These are phyloP conservation scores for Nasonia giraulti DNA, from an alignment of 1,140 invertebrate species.

Conservation along the genomic window DNA sequence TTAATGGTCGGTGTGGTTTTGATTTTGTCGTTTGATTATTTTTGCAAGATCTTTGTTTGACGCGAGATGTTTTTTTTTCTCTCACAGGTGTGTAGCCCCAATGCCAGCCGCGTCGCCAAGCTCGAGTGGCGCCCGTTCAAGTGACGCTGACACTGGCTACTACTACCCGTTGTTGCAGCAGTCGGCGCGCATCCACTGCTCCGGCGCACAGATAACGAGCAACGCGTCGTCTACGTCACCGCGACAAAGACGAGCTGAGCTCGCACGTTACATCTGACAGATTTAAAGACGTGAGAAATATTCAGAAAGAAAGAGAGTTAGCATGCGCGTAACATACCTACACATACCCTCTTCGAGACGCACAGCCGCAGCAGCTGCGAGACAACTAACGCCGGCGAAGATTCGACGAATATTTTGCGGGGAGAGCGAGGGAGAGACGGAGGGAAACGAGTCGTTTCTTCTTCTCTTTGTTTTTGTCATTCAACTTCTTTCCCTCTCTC, in stretches of 20 bases:
- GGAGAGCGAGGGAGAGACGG: background rate
- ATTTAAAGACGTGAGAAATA: background rate
- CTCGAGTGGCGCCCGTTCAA: background rate
- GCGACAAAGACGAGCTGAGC: constrained; percentile 2
- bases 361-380: background rate
- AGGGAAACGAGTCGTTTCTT: background rate
- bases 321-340: background rate
- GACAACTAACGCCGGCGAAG: background rate
- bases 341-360: constrained; percentile 12
- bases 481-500: background rate
- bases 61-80: constrained; percentile 47
- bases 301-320: background rate
- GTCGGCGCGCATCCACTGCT: background rate
- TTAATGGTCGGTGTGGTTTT: constrained; percentile 74
- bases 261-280: constrained; percentile 29
- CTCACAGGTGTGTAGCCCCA: constrained; percentile 47
- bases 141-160: background rate
- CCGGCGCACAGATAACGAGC: background rate
- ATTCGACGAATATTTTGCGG: background rate
- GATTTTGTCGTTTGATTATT: background rate
- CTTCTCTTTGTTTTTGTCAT: background rate
- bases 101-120: constrained; percentile 40
- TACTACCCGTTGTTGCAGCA: background rate
- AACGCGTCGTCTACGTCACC: background rate
- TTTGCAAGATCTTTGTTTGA: background rate